Base-by-base conservation (phyloP, 2,113 vertebrate species). In the Vimba vimba region DNA sequence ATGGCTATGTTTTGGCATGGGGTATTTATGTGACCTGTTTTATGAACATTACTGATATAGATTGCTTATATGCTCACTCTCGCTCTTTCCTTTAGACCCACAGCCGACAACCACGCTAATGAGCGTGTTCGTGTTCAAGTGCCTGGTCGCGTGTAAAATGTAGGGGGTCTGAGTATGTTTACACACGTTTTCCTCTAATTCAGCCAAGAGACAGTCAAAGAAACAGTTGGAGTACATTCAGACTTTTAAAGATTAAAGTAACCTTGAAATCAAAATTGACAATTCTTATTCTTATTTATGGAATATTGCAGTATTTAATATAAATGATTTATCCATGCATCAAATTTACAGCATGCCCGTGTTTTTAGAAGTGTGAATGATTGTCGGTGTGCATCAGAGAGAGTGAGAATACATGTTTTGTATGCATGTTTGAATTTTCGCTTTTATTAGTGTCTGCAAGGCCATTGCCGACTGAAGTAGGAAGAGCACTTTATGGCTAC, bases 11-110 rank as follows among this genome's bases (percentile, higher is more conserved):
- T 83, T 86, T 57, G 21, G 68, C n/a, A 21, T 52, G 23, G 21
- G 43, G 55, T 64, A 79, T 81, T 69, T 52, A 75, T 86, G 69
- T 64, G 79, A 77, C 55, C 50, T 84, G 43, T 80, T 89, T 85
- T 83, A 76, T 59, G 74, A 90, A 76, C 79, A 68, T 36, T 74
- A 45, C 71, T 47, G 57, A 66, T 66, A 76, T 73, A 62, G 62
- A 87, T 62, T 68, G 12, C 64, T 43, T 73, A 19, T 82, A 47
- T 78, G n/a, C 83, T 83, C 25, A 55, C 52, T 71, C 45, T 50
- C 33, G 9, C 71, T 85, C 68, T 68, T 43, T 80, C 33, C 4
- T 17, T n/a, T 59, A 30, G 36, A 50, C 57, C 36, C 39, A 52
- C 45, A n/a, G 68, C 45, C 30, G 19, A 78, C 66, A 52, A 19